Base-by-base conservation (phyloP, 2,797 vertebrate species). In the Pangasius macronema region DNA sequence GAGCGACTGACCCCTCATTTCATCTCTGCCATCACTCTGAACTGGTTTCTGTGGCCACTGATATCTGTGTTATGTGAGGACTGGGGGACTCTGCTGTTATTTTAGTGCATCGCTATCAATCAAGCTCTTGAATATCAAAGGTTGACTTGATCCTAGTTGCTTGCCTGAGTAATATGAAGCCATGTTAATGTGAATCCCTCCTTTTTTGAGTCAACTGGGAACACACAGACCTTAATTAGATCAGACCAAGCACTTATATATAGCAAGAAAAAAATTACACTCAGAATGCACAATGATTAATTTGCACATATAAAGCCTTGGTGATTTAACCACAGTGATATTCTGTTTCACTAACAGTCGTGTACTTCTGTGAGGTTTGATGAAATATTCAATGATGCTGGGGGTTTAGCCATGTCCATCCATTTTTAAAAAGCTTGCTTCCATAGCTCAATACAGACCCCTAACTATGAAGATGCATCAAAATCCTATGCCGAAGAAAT, bases 361-460 rank as follows among this genome's bases (percentile, higher is more conserved):
- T 53, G 88, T 87, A 88, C 89, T 85, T 85, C 87, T 42, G 65
- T 86, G 79, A 51, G 36, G 82, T 80, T 85, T 85, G 93, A 90
- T 93, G 93, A 94, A 93, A 94, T 87, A 75, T 90, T 93, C 30
- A 94, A 92, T 93, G 91, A 94, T 93, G 91, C 91, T 94, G 94
- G 92, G 91, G 93, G 7, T 77, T 20, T 77, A 22, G 76, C 94
- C 86, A 85, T 82, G 86, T 63, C 73, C 46, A 42, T 49, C 8
- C 16, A 79, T 57, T 51, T 51, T 82, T 85, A 46, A 73, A 89
- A 70, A 57, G 79, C 63, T 89, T 92, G 91, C 87, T 87, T 91
- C 89, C 84, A 87, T 79, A 85, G 83, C 92, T 92, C 84, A 65
- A 90, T 88, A 89, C 22, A 39, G 5, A 27, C 51, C 42, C 3